Evolutionary conservation across 2,797 vertebrate species (phyloP).

Genomic region (Lepidocolaptes lacrymiger): DNA sequence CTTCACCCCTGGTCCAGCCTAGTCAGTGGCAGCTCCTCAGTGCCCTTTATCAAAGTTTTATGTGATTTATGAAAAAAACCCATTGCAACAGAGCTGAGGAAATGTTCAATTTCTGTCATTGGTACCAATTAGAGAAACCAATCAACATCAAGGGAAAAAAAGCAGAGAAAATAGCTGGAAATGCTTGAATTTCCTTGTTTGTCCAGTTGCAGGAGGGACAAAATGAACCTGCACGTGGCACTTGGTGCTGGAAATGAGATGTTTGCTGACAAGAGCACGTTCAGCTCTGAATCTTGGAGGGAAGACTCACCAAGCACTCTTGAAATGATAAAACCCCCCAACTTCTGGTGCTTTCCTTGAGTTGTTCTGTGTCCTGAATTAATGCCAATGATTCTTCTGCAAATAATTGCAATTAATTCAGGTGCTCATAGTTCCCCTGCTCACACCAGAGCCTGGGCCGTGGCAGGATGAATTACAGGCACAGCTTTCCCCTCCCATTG

Average conservation of each 20-base stretch:
- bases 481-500: slow-evolving; percentile 26
- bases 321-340: neutral
- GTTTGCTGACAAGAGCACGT: neutral
- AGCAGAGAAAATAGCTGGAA: neutral
- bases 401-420: slow-evolving; percentile 1
- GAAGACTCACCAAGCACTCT: neutral
- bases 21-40: neutral
- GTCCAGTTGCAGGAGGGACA: neutral
- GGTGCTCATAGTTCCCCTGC: neutral
- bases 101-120: neutral
- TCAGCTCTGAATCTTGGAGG: neutral
- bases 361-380: neutral
- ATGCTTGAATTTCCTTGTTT: neutral
- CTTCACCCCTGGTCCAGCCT: neutral
- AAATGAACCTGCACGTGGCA: neutral
- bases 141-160: neutral
- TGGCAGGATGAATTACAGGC: slow-evolving; percentile 12
- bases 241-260: neutral
- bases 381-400: neutral
- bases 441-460: neutral
- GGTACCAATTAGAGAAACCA: neutral
- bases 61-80: neutral
- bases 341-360: neutral
- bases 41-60: neutral
- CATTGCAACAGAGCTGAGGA: neutral